Evolutionary conservation across 2,113 vertebrate species (phyloP).

Genomic region (Lanius collurio): DNA sequence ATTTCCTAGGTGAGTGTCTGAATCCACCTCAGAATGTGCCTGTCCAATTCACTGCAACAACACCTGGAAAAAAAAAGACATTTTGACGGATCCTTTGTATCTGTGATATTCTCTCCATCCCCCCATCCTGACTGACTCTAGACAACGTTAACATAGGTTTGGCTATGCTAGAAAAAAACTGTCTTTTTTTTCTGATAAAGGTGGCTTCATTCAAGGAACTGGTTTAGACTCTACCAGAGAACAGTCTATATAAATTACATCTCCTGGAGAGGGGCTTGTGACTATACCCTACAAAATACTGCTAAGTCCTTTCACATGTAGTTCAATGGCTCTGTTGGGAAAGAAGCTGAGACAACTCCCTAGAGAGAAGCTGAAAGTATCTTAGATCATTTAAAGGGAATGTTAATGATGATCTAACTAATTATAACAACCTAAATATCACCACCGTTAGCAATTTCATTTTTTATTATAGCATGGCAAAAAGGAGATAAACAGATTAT

Average conservation of each 20-base stretch:
- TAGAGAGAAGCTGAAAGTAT: not conserved
- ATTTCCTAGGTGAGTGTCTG: not conserved
- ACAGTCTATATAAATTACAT: not conserved
- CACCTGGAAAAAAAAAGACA: not conserved
- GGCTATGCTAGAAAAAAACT: not conserved
- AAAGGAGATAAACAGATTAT: slow-evolving; percentile 47
- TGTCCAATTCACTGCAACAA: not conserved
- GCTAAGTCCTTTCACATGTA: not conserved
- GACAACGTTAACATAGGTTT: not conserved
- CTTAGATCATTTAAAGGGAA: slow-evolving; percentile 12
- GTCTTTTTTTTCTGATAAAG: not conserved
- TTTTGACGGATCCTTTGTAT: not conserved
- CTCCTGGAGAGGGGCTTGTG: not conserved
- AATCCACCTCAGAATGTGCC: not conserved
- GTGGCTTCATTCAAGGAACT: not conserved
- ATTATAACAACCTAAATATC: slow-evolving; percentile 27
- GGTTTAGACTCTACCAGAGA: not conserved
- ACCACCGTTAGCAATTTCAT: not conserved
- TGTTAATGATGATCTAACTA: slow-evolving; percentile 31
- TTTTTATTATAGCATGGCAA: slow-evolving; percentile 10
- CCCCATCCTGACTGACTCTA: not conserved
- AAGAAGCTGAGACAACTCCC: not conserved
- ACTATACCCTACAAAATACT: not conserved
- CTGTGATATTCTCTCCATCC: not conserved
- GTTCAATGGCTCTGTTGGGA: not conserved